Evolutionary conservation across 2,888 invertebrate genomes (phyloP).

Genomic region (Bimastos eiseni): DNA sequence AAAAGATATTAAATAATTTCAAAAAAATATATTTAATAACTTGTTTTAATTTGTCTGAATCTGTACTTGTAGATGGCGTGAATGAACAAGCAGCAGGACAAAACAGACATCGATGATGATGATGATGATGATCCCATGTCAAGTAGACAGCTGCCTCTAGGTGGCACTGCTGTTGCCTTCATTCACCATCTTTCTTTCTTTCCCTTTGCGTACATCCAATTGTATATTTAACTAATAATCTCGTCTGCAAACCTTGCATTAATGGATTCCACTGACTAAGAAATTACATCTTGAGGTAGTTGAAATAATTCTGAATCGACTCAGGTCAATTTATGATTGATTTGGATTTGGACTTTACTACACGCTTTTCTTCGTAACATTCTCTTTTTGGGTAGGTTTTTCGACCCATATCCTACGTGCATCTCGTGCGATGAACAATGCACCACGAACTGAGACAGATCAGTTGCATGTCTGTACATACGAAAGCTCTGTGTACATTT

Average conservation of each 20-base stretch:
- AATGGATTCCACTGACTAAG: conserved; percentile 13
- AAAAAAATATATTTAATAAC: too few relatives aligned
- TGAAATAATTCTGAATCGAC: too few relatives aligned
- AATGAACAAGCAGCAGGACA: not conserved
- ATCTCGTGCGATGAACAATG: not conserved
- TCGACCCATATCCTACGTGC: not conserved
- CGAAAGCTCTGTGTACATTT: not conserved
- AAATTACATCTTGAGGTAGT: conserved; percentile 9
- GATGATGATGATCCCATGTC: not conserved
- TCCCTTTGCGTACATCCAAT: not conserved
- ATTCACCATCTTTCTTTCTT: not conserved
- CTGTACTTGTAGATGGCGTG: not conserved
- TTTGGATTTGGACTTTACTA: not conserved
- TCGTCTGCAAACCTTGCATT: not conserved
- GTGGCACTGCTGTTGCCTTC: conserved; percentile 13
- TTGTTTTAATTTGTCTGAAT: not conserved
- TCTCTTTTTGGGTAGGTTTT: conserved; percentile 4
- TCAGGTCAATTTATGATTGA: too few relatives aligned
- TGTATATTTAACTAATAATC: not conserved
- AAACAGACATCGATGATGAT: not conserved
- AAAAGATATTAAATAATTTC: too few relatives aligned
- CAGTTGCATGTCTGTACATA: not conserved
- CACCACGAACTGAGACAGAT: not conserved
- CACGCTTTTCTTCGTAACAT: not conserved
- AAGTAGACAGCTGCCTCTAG: not conserved